Percentiles rank a stretch among this genome's conserved stretches.
Conservation (phyloP, 2,113 vertebrate species). For the Barbus barbus region DNA sequence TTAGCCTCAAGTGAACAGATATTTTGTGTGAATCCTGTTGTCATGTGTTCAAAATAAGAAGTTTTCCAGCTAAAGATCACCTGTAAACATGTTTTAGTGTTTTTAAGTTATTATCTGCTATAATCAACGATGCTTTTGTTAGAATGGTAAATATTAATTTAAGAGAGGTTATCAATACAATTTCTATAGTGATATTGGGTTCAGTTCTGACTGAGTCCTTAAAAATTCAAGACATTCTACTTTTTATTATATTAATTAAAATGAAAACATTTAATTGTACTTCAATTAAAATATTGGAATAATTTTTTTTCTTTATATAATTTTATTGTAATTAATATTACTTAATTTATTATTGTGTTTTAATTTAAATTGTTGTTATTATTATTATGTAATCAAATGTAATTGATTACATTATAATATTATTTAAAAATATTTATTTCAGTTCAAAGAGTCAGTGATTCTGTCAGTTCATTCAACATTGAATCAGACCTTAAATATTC, state of each 20-base stretch:
- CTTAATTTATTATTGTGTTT: no score
- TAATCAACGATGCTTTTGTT: background rate
- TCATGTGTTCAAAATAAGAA: background rate
- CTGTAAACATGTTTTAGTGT: background rate
- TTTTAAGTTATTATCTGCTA: background rate
- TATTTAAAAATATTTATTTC: background rate
- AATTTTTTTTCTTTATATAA: no score
- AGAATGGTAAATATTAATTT: no score
- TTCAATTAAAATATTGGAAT: no score
- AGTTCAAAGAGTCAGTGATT: background rate
- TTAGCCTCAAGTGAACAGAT: background rate
- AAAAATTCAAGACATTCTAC: background rate
- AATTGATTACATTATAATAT: no score
- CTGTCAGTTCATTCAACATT: background rate
- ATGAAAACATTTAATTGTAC: no score
- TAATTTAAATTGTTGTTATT: no score
- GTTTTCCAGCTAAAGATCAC: background rate
- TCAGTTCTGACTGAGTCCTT: background rate
- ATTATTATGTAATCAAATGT: no score
- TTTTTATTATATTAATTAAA: background rate
- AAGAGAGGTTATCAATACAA: background rate
- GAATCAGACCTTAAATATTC: no score
- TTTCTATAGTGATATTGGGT: background rate
- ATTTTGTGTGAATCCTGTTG: background rate
- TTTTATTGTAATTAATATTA: no score